Evolutionary conservation across 2,797 vertebrate species (phyloP).

Genomic region (Poeciliopsis gracilis): DNA sequence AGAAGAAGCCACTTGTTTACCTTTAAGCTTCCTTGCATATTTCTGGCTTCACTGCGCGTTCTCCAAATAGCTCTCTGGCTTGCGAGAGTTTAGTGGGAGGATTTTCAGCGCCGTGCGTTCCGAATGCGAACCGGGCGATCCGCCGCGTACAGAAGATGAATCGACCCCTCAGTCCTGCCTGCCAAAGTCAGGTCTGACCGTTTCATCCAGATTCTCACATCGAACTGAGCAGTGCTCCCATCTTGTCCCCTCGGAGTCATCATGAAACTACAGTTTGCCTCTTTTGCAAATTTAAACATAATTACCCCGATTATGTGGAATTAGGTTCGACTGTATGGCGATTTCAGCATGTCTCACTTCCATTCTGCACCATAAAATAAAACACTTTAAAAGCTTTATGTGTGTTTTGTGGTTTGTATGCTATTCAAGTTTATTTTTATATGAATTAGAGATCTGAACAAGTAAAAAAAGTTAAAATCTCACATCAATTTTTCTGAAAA

Average conservation of each 20-base stretch:
- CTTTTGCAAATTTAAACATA: not conserved
- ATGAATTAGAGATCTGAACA: not conserved
- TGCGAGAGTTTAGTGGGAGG: not conserved
- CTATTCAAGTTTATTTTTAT: not conserved
- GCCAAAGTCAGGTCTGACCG: not conserved
- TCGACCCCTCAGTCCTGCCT: not conserved
- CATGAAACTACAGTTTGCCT: not conserved
- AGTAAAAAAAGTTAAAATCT: not conserved
- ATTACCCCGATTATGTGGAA: not conserved
- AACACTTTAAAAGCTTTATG: not conserved
- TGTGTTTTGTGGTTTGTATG: not conserved
- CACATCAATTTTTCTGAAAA: not conserved
- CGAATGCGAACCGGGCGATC: not conserved
- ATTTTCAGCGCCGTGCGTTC: not conserved
- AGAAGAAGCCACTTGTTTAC: constrained; percentile 43
- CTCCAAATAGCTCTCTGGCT: constrained; percentile 7
- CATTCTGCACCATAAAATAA: not conserved
- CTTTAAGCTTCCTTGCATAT: constrained; percentile 34
- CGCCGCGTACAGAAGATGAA: not conserved
- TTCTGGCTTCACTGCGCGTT: not conserved
- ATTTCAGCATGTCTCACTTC: not conserved
- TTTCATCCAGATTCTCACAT: not conserved
- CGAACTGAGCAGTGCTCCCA: not conserved
- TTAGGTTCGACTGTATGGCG: not conserved
- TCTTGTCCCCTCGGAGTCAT: not conserved